phyloP scores from a whole-genome alignment of 53 echinoderm and acorn worm species.

The Antedon mediterranea region DNA sequence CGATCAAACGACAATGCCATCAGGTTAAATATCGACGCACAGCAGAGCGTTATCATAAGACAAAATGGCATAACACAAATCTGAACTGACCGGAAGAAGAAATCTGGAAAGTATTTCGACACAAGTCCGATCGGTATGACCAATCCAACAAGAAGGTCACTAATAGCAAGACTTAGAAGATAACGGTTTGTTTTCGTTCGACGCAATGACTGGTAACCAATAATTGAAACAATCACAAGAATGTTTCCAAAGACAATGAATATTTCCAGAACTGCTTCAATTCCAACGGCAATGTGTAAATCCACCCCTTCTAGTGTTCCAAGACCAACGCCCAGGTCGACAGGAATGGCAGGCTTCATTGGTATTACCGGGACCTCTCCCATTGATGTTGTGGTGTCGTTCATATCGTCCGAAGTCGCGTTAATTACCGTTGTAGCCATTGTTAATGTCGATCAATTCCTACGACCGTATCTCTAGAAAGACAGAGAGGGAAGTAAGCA shows the following conservation, averaged over 20 bases:
- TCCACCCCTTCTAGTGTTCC: slow-evolving; percentile 17
- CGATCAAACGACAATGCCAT: slow-evolving; percentile 21
- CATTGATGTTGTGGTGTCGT: neutral
- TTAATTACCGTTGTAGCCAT: no score
- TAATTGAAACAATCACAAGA: slow-evolving; percentile 10
- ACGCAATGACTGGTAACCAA: neutral
- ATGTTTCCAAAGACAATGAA: slow-evolving; percentile 13
- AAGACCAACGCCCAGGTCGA: slow-evolving; percentile 23
- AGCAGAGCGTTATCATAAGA: slow-evolving; percentile 12
- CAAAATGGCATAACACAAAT: slow-evolving; percentile 23
- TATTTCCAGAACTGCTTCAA: slow-evolving; percentile 11
- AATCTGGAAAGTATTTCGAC: slow-evolving; percentile 23
- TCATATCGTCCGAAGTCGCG: neutral
- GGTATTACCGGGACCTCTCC: neutral
- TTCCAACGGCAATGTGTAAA: slow-evolving; percentile 7
- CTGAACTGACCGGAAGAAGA: slow-evolving; percentile 16
- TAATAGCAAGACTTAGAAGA: slow-evolving; percentile 22
- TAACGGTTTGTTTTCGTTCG: slow-evolving; percentile 23
- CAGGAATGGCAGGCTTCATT: neutral
- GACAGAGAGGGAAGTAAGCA: no score
- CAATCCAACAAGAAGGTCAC: slow-evolving; percentile 14
- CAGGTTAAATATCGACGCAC: slow-evolving; percentile 18
- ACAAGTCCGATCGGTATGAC: slow-evolving; percentile 23
- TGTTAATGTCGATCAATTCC: no score
- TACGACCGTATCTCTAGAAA: no score